Conservation (phyloP, 1,140 invertebrate genomes). For the Drosophila rhopaloa region DNA sequence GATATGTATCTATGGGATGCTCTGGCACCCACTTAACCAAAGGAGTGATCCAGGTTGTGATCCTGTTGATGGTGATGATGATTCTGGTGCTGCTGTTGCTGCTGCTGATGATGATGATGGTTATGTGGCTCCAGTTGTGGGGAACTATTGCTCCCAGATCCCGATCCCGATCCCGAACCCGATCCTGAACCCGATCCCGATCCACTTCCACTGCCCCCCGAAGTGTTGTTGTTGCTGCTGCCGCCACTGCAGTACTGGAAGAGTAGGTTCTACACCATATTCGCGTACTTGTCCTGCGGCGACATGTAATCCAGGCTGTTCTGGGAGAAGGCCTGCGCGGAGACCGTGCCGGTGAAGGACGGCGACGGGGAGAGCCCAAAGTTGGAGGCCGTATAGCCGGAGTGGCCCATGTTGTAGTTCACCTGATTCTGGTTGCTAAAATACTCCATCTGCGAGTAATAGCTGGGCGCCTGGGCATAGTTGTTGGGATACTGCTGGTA, state of each 20-base stretch:
- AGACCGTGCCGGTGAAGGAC: conserved; percentile 79
- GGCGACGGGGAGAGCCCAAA: conserved; percentile 80
- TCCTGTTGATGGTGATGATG: conserved; percentile 20
- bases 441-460: conserved; percentile 88
- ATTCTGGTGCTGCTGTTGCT: conserved; percentile 5
- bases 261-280: conserved; percentile 85
- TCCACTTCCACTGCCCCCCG: conserved; percentile 43
- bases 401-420: conserved; percentile 84
- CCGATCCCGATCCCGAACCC: conserved; percentile 6
- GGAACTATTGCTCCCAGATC: conserved; percentile 25
- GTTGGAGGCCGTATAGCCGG: conserved; percentile 80
- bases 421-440: conserved; percentile 86
- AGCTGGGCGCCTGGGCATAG: conserved; percentile 86
- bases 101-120: background rate
- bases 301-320: conserved; percentile 84
- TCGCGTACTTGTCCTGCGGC: conserved; percentile 84
- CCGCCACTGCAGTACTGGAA: conserved; percentile 76
- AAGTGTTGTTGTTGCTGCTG: conserved; percentile 53
- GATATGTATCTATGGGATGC: conserved; percentile 51
- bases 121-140: conserved; percentile 8
- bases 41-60: conserved; percentile 31
- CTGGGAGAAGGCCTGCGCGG: conserved; percentile 83
- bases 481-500: conserved; percentile 87
- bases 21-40: conserved; percentile 7
- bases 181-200: background rate